Percentiles rank a stretch among this genome's conserved stretches.
These are phyloP conservation scores for Apeltes quadracus DNA, from an alignment of 2,113 vertebrate species.

Conservation along the genomic window DNA sequence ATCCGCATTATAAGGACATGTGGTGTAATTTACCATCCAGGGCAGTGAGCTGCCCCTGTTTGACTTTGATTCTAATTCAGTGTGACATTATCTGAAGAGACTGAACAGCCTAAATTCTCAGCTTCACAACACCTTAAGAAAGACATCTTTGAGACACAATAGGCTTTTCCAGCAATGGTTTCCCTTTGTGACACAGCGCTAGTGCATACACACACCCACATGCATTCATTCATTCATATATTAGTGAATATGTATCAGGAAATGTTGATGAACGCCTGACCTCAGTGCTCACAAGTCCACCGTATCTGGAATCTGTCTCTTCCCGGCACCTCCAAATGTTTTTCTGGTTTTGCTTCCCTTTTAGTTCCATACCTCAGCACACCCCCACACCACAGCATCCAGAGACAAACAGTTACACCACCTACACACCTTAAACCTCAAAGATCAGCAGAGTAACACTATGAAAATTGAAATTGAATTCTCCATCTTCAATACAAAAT, in stretches of 20 bases:
- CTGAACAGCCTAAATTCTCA: not conserved
- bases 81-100: conserved; percentile 6
- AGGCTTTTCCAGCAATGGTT: not conserved
- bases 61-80: not conserved
- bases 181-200: not conserved
- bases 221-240: not conserved
- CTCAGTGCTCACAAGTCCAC: not conserved
- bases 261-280: conserved; percentile 9
- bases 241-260: not conserved
- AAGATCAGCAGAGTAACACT: not conserved
- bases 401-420: not conserved
- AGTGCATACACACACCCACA: not conserved
- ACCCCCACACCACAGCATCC: not conserved
- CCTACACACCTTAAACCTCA: not conserved
- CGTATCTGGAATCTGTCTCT: not conserved
- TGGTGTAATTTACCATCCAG: not conserved
- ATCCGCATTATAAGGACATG: fast-evolving
- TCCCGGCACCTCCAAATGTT: conserved; percentile 31
- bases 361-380: not conserved
- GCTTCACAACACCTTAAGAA: not conserved
- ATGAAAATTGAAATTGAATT: not conserved
- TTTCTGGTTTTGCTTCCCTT: not conserved
- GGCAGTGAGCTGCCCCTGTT: not conserved
- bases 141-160: not conserved
- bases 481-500: not conserved